phyloP scores from a whole-genome alignment of 2,888 invertebrate species.

The Phyllotreta cruciferae region DNA sequence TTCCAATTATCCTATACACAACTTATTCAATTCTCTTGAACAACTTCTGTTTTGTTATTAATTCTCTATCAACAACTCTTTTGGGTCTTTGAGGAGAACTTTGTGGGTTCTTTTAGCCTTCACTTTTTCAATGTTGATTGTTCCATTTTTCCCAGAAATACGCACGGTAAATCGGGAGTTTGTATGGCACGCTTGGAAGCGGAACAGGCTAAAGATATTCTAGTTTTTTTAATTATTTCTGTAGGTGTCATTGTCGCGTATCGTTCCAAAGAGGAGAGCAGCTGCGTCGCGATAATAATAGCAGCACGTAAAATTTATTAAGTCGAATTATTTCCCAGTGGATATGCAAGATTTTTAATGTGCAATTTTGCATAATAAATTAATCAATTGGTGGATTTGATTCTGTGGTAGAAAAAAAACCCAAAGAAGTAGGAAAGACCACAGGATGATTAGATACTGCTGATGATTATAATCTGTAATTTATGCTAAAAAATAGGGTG shows the following conservation, averaged over 20 bases:
- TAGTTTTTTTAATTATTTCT: constrained; percentile 17
- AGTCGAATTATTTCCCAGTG: not conserved
- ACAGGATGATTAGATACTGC: not conserved
- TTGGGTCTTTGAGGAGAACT: no score
- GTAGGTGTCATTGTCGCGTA: constrained; percentile 12
- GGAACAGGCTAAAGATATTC: constrained; percentile 13
- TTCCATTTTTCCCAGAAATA: not conserved
- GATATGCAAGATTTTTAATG: no score
- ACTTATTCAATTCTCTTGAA: no score
- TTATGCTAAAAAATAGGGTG: no score
- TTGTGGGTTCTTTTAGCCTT: no score
- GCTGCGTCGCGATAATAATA: constrained; percentile 8
- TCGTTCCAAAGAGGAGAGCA: constrained; percentile 1
- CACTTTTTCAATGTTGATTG: not conserved
- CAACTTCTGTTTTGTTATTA: no score
- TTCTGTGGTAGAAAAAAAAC: no score
- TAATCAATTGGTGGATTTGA: not conserved
- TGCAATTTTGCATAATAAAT: not conserved
- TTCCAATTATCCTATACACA: no score
- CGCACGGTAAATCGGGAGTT: not conserved
- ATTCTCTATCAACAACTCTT: no score
- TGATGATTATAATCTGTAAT: not conserved
- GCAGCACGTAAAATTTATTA: not conserved
- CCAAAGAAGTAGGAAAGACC: no score
- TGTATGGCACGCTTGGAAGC: not conserved